These are phyloP conservation scores for Lithophane ornitopus DNA, from an alignment of 2,888 invertebrate genomes.

Conservation along the genomic window DNA sequence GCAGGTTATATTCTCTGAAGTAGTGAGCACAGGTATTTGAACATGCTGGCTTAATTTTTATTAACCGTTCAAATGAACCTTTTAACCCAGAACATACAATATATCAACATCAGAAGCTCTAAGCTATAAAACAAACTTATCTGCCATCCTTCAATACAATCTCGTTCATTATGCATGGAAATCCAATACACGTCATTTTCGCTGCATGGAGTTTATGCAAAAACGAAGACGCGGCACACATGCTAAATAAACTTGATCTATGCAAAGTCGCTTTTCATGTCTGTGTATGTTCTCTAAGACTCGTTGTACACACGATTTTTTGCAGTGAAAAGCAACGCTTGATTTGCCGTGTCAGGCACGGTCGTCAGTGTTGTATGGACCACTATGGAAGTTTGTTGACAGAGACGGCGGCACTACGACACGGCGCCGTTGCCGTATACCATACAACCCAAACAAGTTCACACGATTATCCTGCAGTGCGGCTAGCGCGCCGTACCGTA, in stretches of 20 bases:
- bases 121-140: slow-evolving; percentile 25
- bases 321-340: not conserved
- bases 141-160: slow-evolving; percentile 41
- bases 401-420: not conserved
- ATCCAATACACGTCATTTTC: slow-evolving; percentile 60
- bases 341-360: not conserved
- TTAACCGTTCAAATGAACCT: not conserved
- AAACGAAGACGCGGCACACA: slow-evolving; percentile 27
- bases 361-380: no score
- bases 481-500: not conserved
- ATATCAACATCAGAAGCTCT: slow-evolving; percentile 9
- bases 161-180: slow-evolving; percentile 53
- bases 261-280: not conserved
- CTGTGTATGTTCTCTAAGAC: not conserved
- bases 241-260: slow-evolving; percentile 35
- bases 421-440: not conserved
- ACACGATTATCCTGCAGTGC: not conserved
- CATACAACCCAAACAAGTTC: not conserved
- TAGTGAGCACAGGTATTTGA: not conserved
- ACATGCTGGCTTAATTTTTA: not conserved
- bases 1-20: not conserved
- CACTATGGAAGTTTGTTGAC: not conserved
- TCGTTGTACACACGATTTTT: not conserved
- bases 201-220: slow-evolving; percentile 47
- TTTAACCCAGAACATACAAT: not conserved